Evolutionary conservation across 1,140 invertebrate species (phyloP).

Genomic region (Drosophila persimilis): DNA sequence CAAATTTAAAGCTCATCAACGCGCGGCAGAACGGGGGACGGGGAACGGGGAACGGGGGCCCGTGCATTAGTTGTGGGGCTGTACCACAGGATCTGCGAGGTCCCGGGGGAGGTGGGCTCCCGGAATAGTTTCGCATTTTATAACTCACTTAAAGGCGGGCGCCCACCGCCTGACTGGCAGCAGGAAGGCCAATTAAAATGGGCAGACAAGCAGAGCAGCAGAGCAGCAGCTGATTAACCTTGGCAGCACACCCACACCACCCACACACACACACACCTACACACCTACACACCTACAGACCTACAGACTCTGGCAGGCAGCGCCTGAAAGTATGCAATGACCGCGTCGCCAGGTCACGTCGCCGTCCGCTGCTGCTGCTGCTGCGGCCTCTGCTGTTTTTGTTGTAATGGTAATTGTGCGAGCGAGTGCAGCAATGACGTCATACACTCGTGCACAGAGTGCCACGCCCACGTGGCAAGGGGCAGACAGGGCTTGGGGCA

Average conservation of each 20-base stretch:
- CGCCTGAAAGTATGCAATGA: constrained; percentile 59
- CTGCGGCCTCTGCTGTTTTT: constrained; percentile 37
- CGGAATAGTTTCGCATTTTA: constrained; percentile 77
- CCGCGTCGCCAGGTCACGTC: constrained; percentile 67
- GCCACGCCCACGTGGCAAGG: constrained; percentile 51
- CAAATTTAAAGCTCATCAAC: constrained; percentile 75
- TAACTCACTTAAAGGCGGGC: constrained; percentile 70
- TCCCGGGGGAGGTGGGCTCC: constrained; percentile 6
- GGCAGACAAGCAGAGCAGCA: constrained; percentile 47
- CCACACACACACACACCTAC: neutral
- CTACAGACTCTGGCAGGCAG: constrained; percentile 32
- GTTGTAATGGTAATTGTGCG: constrained; percentile 74
- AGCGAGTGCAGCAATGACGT: constrained; percentile 78
- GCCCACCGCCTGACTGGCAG: constrained; percentile 25
- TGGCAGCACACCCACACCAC: constrained; percentile 30
- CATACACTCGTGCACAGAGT: constrained; percentile 46
- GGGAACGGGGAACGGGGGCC: no score
- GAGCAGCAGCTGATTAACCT: constrained; percentile 74
- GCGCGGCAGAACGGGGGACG: no score
- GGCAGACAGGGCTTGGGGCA: constrained; percentile 7
- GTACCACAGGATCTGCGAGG: neutral
- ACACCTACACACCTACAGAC: constrained; percentile 3
- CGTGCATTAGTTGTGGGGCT: neutral
- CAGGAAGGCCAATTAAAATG: constrained; percentile 74
- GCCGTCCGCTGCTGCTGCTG: constrained; percentile 4